Evolutionary conservation across 2,888 invertebrate genomes (phyloP), one percentile per base, ranked within the genome.

Genomic region (Chorisops tibialis): DNA sequence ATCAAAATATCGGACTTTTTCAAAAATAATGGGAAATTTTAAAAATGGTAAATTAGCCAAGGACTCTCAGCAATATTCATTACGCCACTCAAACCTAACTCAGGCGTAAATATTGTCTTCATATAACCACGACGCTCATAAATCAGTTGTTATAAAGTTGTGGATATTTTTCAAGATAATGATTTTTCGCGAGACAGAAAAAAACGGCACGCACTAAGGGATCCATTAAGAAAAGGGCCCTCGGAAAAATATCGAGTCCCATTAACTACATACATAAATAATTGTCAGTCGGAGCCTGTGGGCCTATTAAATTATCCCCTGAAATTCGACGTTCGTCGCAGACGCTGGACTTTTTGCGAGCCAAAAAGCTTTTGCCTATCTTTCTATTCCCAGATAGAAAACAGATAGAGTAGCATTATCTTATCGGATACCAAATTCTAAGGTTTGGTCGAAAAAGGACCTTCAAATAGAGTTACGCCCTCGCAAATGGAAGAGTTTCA

Each of bases 191-290:
- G 9, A 1, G 9, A 30, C 30, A 9, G 30, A 30, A 30, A 30
- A 30, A 30, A 30, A 30, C 9, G 9, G 9, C 7, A 30, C 30
- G 9, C 5, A 30, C 30, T 30, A 30, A 9, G 30, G 2, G 30
- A 5, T 7, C 5, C 9, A 30, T 30, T 9, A 30, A 30, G 9
- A 30, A 9, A 30, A 7, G 30, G 30, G 9, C 49, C 14, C n/a
- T 30, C 16, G 49, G n/a, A 14, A 52, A 52, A 52, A 52, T 38
- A 39, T 52, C 9, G 38, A 5, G 14, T 6, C 6, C 52, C 16
- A 52, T 52, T 52, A 52, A 39, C 38, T 38, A 37, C 39, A 52
- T 52, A 52, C 52, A 52, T 52, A 52, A 52, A 52, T 52, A 52
- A 52, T 52, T 52, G 52, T 18, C 38, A 52, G 38, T 52, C 19